Evolutionary conservation across 2,113 vertebrate species (phyloP), one percentile per base, ranked within the genome.

Genomic region (Macrotus californicus): DNA sequence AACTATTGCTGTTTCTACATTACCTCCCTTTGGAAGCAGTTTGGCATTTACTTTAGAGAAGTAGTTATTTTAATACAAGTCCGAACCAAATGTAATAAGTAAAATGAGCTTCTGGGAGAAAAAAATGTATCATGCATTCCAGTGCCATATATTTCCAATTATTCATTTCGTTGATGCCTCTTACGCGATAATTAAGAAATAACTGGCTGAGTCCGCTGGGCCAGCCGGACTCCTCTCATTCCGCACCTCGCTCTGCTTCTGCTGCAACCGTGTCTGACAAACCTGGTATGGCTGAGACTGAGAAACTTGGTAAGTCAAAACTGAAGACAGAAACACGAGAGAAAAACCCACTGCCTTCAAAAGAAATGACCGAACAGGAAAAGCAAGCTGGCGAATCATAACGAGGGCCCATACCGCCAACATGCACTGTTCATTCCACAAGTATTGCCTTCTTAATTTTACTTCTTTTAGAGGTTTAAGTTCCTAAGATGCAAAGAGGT

Each of bases 11-110:
- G 50, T 85, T 96, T 93, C 90, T 87, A 95, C 70, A 92, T 39
- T 75, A 26, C 34, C 76, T 90, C 64, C 94, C 4, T 52, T 91
- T 91, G 50, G n/a, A 76, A 92, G 50, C 36, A 59, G 39, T 69
- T 76, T 89, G 22, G 24, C 91, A 10, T 64, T 2, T 69, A 52
- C 29, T 72, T 34, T 64, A 75, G 93, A 87, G 41, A 94, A 85
- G n/a, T 50, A 79, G 36, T 91, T 73, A 39, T 86, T 91, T 94
- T 43, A 85, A 93, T 41, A 66, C 7, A 43, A 79, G 6, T 87
- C 13, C 73, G 93, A 93, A 94, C n/a, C 54, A 93, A 93, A 83
- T 34, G 12, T 72, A 92, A 94, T 81, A 85, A 88, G 48, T 61
- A 77, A 95, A 94, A 83, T 50, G 79, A 86, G 13, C 61, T 95